Conservation (phyloP, 2,888 invertebrate genomes). For the Erannis defoliaria region DNA sequence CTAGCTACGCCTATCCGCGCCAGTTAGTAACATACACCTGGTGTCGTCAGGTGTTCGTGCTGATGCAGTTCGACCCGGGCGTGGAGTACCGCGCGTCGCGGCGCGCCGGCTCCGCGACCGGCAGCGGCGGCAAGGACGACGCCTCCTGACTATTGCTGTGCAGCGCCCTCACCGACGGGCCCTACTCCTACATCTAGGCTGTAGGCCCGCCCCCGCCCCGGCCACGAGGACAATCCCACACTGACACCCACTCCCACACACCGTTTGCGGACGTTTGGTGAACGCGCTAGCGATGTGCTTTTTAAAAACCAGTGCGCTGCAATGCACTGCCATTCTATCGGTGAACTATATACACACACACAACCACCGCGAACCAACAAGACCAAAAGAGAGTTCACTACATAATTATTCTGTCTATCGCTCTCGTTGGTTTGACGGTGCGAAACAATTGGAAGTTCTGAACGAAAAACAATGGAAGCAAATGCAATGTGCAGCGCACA, state of each 20-base stretch:
- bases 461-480: no score
- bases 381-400: no score
- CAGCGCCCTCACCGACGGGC: slow-evolving; percentile 99
- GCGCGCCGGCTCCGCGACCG: slow-evolving; percentile 79
- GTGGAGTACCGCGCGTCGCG: slow-evolving; percentile 97
- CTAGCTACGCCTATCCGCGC: no score
- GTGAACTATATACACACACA: no score
- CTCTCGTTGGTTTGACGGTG: no score
- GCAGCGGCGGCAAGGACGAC: slow-evolving; percentile 91
- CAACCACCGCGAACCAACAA: no score
- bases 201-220: slow-evolving; percentile 55
- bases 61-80: slow-evolving; percentile 99
- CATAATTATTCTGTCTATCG: no score
- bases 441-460: no score
- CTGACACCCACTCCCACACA: not conserved
- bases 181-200: slow-evolving; percentile 95
- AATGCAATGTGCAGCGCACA: no score
- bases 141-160: slow-evolving; percentile 99
- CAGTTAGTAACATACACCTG: no score
- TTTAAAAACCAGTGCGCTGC: not conserved
- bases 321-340: not conserved
- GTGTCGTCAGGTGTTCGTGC: slow-evolving; percentile 94
- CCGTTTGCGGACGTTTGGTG: not conserved
- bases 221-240: slow-evolving; percentile 60
- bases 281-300: not conserved